These are phyloP conservation scores for Mycetomoellerius zeteki DNA, from an alignment of 1,140 invertebrate species.

Conservation along the genomic window DNA sequence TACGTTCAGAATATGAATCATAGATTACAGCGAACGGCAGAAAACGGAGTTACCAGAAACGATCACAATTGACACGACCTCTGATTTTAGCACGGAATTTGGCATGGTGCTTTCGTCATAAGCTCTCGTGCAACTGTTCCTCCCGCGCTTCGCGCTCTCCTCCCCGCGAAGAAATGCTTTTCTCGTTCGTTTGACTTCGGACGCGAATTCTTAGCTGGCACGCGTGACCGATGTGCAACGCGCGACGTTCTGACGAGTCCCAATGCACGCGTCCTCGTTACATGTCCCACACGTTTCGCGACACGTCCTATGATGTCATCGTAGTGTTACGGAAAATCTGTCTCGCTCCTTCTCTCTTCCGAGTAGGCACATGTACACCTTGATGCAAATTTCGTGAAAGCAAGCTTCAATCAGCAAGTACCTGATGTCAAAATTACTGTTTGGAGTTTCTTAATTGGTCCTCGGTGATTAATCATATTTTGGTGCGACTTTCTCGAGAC, in stretches of 20 bases:
- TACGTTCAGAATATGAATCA: not conserved
- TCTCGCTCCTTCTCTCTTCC: not conserved
- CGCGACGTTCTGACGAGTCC: constrained; percentile 61
- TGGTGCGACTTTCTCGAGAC: not conserved
- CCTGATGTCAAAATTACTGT: not conserved
- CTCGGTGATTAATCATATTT: not conserved
- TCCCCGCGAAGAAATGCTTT: constrained; percentile 25
- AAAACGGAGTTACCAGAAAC: constrained; percentile 5
- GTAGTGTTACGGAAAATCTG: constrained; percentile 19
- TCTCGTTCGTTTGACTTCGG: constrained; percentile 50
- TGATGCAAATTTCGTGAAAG: not conserved
- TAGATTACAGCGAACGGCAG: not conserved
- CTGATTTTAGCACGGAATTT: constrained; percentile 67
- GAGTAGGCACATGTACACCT: not conserved
- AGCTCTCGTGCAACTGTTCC: not conserved
- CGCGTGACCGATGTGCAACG: constrained; percentile 73
- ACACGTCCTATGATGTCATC: constrained; percentile 39
- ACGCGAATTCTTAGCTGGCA: constrained; percentile 72
- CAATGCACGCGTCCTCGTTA: constrained; percentile 60
- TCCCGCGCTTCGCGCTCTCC: not conserved
- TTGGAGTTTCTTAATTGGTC: constrained; percentile 2
- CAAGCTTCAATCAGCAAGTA: not conserved
- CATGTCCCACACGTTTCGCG: constrained; percentile 61
- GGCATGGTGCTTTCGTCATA: constrained; percentile 60
- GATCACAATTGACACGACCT: constrained; percentile 49